Conservation (phyloP, 2,113 vertebrate species). For the Chunga burmeisteri region DNA sequence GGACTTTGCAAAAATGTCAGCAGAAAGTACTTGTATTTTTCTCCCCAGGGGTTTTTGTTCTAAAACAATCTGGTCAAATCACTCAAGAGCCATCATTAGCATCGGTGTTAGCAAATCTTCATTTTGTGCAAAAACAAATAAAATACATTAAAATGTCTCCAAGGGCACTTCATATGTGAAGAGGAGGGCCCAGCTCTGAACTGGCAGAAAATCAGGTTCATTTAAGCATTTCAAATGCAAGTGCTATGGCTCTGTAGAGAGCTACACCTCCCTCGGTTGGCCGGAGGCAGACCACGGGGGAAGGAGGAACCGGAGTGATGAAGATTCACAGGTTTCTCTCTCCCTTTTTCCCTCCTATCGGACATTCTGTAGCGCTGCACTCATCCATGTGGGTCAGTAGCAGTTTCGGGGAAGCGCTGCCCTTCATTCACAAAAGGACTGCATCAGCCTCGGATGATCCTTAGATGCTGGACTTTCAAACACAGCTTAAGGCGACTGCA, state of each 20-base stretch:
- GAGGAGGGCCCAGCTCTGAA: background rate
- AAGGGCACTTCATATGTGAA: background rate
- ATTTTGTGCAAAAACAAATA: background rate
- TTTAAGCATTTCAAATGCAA: background rate
- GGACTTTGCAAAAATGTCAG: slow-evolving; percentile 20
- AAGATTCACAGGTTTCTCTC: background rate
- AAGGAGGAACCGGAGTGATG: background rate
- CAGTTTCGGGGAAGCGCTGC: accelerated
- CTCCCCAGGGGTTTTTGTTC: background rate
- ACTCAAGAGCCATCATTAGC: background rate
- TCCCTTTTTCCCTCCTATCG: background rate
- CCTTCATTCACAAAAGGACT: background rate
- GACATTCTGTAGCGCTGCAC: background rate
- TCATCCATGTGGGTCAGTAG: background rate
- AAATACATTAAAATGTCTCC: background rate
- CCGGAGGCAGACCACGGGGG: accelerated
- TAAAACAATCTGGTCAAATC: slow-evolving; percentile 35
- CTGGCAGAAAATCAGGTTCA: background rate
- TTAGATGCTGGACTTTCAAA: background rate
- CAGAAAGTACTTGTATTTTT: background rate
- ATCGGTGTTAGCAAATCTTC: slow-evolving; percentile 7
- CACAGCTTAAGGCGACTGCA: background rate
- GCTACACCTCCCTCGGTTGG: too few relatives aligned
- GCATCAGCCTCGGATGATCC: background rate
- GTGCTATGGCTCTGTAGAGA: background rate